Conservation (phyloP, 2,113 vertebrate species). For the Sapajus apella region DNA sequence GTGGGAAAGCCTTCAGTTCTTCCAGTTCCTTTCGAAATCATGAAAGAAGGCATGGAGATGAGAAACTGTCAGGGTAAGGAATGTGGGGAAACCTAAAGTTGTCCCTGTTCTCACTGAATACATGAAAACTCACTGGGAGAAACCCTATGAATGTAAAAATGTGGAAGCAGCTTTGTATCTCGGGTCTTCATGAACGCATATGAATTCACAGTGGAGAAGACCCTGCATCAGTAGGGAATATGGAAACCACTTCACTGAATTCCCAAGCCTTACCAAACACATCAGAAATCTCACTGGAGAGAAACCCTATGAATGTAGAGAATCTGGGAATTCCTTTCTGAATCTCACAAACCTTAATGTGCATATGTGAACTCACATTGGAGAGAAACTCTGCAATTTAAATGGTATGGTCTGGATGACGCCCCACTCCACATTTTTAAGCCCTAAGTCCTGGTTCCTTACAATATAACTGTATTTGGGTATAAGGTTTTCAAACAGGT, state of each 20-base stretch:
- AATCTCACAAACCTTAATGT: background rate
- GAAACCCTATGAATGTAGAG: background rate
- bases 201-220: background rate
- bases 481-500: background rate
- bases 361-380: background rate
- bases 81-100: background rate
- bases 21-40: background rate
- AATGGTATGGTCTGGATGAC: background rate
- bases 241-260: background rate
- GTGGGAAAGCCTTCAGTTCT: background rate
- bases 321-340: background rate
- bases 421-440: background rate
- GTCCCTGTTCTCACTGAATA: background rate
- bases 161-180: background rate
- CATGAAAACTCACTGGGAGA: background rate
- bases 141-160: background rate
- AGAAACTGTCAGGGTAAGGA: background rate
- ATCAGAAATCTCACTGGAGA: background rate
- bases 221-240: background rate
- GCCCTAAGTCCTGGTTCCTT: background rate
- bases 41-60: background rate
- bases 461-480: background rate
- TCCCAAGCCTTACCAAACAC: background rate
- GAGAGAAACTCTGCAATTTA: background rate
- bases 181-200: background rate